Conservation (phyloP, 2,888 invertebrate genomes). For the Cabera pusaria region DNA sequence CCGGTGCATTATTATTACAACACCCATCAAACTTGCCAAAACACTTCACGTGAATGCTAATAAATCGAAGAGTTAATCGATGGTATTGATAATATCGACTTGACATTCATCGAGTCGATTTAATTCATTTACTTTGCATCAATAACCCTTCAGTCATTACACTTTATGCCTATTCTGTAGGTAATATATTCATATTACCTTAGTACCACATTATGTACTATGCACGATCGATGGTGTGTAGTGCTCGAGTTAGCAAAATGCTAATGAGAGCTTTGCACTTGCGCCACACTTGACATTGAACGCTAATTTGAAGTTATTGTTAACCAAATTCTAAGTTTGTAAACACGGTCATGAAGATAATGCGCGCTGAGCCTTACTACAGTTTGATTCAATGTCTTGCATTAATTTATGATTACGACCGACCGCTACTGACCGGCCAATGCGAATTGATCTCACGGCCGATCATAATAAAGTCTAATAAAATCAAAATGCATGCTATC, state of each 20-base stretch:
- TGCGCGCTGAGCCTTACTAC: conserved; percentile 1
- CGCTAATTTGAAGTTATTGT: conserved; percentile 35
- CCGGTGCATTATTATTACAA: conserved; percentile 59
- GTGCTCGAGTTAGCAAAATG: conserved; percentile 38
- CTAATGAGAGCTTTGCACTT: conserved; percentile 44
- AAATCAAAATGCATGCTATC: conserved; percentile 2
- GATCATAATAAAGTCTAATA: conserved; percentile 4
- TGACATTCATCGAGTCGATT: too few relatives aligned
- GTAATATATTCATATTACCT: conserved; percentile 4
- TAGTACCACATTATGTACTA: conserved; percentile 17
- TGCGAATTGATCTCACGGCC: conserved; percentile 4
- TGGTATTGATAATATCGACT: conserved; percentile 29
- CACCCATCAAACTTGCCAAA: conserved; percentile 58
- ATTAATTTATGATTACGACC: too few relatives aligned
- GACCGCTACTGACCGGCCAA: too few relatives aligned
- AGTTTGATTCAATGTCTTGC: neutral
- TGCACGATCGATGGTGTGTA: conserved; percentile 7
- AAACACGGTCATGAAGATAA: conserved; percentile 21
- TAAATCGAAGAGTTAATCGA: conserved; percentile 31
- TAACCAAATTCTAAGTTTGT: conserved; percentile 29
- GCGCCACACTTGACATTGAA: conserved; percentile 47
- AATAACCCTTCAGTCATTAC: too few relatives aligned
- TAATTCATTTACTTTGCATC: too few relatives aligned
- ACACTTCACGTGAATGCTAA: conserved; percentile 46
- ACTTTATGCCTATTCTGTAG: too few relatives aligned